A percentile compares a stretch with the other conserved stretches of the same genome.
Evolutionary conservation across 2,888 invertebrate genomes (phyloP).

Genomic region (Tanypteryx hageni): DNA sequence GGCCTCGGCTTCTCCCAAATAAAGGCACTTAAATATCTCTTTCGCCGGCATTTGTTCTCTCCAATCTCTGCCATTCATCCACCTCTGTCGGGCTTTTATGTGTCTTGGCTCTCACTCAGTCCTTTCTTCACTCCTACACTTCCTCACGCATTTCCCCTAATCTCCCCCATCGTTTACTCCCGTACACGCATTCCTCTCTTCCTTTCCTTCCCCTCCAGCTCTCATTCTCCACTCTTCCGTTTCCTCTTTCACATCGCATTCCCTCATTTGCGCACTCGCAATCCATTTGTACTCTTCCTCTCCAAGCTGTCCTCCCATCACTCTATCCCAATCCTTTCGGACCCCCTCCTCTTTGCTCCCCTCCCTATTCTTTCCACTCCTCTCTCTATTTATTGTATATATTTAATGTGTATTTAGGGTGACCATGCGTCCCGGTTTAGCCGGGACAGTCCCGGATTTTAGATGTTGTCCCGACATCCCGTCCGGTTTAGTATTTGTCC

Average conservation of each 20-base stretch:
- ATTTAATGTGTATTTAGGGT: no score
- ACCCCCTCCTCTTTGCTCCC: background rate
- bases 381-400: background rate
- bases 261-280: background rate
- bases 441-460: no score
- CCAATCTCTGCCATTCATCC: no score
- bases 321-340: background rate
- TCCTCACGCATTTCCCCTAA: conserved; percentile 10
- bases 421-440: background rate
- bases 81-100: background rate
- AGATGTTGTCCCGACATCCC: no score
- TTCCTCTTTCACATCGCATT: background rate
- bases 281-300: conserved; percentile 19
- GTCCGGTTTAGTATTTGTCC: no score
- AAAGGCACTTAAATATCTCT: no score
- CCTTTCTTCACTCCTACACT: background rate
- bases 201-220: background rate
- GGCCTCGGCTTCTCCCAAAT: no score
- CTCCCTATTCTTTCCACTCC: background rate
- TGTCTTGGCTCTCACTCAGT: background rate
- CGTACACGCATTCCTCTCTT: background rate
- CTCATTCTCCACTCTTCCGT: no score
- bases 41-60: no score
- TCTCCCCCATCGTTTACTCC: background rate
- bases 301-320: conserved; percentile 11